Conservation (phyloP, 2,797 vertebrate species). For the Potorous gilbertii region DNA sequence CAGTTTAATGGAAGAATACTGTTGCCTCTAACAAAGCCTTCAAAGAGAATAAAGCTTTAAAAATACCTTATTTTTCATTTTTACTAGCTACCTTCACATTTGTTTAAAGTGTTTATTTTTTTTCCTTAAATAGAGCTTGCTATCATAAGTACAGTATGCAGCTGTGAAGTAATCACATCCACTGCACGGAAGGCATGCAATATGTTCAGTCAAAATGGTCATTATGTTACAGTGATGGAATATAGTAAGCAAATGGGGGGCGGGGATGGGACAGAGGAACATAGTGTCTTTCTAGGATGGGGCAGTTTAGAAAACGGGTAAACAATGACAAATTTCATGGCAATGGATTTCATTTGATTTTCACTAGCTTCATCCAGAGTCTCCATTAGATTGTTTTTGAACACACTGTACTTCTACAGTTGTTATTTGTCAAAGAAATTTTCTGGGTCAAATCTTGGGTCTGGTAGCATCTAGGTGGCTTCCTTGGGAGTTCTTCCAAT, state of each 20-base stretch:
- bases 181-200: not conserved
- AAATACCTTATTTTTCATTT: constrained; percentile 15
- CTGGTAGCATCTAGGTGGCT: constrained; percentile 36
- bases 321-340: constrained; percentile 53
- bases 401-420: constrained; percentile 29
- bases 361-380: constrained; percentile 36
- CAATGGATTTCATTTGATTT: constrained; percentile 59
- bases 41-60: constrained; percentile 18
- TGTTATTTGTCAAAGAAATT: constrained; percentile 61
- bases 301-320: constrained; percentile 60
- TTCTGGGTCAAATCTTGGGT: constrained; percentile 52
- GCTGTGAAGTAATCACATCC: not conserved
- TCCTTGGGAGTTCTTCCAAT: constrained; percentile 15
- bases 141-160: constrained; percentile 37
- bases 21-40: not conserved
- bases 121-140: constrained; percentile 42
- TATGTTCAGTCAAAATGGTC: constrained; percentile 29
- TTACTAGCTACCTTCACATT: constrained; percentile 11
- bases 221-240: constrained; percentile 12
- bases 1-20: not conserved
- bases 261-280: accelerated
- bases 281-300: constrained; percentile 56
- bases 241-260: constrained; percentile 31
- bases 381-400: constrained; percentile 58
- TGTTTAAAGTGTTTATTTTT: constrained; percentile 21